Conservation (phyloP, 2,888 invertebrate genomes). For the Coenonympha glycerion region DNA sequence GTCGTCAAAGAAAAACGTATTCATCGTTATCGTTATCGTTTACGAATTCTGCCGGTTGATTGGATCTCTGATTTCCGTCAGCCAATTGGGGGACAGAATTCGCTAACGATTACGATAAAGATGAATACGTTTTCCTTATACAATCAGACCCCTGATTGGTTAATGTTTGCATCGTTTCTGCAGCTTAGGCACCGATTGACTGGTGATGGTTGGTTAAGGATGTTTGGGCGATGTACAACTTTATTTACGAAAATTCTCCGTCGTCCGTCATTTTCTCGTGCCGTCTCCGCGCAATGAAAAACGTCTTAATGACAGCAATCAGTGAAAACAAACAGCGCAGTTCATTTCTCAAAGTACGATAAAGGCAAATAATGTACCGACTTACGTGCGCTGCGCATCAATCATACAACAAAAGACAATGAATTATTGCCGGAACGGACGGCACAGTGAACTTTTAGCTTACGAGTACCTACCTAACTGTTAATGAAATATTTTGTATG, state of each 20-base stretch:
- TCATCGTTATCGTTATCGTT: too few relatives aligned
- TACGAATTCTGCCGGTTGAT: too few relatives aligned
- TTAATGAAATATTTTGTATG: neutral
- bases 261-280: neutral
- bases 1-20: too few relatives aligned
- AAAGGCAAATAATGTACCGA: constrained; percentile 56
- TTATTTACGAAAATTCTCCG: neutral
- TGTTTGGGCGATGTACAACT: too few relatives aligned
- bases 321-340: constrained; percentile 52
- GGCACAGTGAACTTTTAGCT: neutral
- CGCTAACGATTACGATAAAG: too few relatives aligned
- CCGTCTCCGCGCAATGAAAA: neutral
- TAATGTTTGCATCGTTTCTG: too few relatives aligned
- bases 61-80: too few relatives aligned
- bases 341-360: constrained; percentile 68
- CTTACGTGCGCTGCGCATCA: constrained; percentile 47
- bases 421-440: neutral
- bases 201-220: too few relatives aligned
- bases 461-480: neutral
- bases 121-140: too few relatives aligned
- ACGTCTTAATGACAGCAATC: constrained; percentile 38
- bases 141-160: too few relatives aligned
- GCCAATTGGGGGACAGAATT: too few relatives aligned
- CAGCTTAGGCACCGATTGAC: too few relatives aligned
- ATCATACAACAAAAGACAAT: constrained; percentile 63